These are phyloP conservation scores for Phocoena phocoena DNA, from an alignment of 2,113 vertebrate genomes.

Conservation along the genomic window DNA sequence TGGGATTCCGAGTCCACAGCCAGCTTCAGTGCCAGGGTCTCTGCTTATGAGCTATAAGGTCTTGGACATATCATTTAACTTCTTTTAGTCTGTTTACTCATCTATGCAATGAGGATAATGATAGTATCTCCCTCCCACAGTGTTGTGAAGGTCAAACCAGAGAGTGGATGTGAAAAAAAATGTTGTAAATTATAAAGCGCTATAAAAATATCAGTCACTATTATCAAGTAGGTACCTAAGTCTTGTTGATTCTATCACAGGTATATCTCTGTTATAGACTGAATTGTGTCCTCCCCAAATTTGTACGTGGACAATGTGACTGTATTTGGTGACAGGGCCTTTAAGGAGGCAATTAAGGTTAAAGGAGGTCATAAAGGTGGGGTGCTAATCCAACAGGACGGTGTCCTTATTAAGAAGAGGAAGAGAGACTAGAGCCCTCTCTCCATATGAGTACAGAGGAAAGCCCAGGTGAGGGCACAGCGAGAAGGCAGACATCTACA, in stretches of 20 bases:
- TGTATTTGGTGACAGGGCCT: not conserved
- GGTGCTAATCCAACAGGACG: not conserved
- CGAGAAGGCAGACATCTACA: not conserved
- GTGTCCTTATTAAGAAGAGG: not conserved
- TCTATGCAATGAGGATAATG: not conserved
- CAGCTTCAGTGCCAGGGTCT: not conserved
- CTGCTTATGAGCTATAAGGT: not conserved
- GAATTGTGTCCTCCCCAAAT: not conserved
- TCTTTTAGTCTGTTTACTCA: conserved; percentile 31
- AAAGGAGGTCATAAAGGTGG: not conserved
- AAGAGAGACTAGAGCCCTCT: not conserved
- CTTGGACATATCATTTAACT: conserved; percentile 35
- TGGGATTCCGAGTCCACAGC: not conserved
- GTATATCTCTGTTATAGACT: not conserved
- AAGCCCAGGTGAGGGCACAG: not conserved
- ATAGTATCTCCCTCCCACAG: not conserved
- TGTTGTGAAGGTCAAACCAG: conserved; percentile 37
- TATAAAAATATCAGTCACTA: conserved; percentile 8
- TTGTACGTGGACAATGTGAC: not conserved
- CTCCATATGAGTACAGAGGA: not conserved
- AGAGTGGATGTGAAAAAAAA: not conserved
- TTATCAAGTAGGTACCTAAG: not conserved
- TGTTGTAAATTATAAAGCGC: conserved; percentile 15
- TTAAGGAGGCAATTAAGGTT: not conserved
- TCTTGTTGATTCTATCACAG: conserved; percentile 3